Evolutionary conservation across 2,113 vertebrate genomes (phyloP), one percentile per base, ranked within the genome.

Genomic region (Otis tarda): DNA sequence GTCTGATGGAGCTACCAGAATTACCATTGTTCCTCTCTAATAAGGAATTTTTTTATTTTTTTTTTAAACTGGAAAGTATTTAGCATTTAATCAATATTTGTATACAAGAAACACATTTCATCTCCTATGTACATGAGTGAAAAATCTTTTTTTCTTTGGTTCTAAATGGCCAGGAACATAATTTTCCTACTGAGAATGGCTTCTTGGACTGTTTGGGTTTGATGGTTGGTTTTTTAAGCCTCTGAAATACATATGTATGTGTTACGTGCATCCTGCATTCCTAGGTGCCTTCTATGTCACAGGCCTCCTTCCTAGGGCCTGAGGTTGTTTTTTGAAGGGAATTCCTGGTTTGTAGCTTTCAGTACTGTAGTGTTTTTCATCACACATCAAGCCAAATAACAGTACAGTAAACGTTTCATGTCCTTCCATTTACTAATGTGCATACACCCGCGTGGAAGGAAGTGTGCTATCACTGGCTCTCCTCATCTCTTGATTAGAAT

Each of bases 401-500:
- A 80, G 30, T 67, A 18, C 28, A 30, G 21, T 25, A 52, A 75
- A 45, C 7, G 8, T 45, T 81, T 93, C 6, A 4, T 52, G 14
- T 49, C 47, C 15, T 90, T 12, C 55, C 12, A 13, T 71, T 92
- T 70, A 63, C 15, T n/a, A 47, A n/a, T 61, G 27, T 61, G 30
- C 4, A 2, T 23, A 49, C 20, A 47, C 9, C 33, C 10, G 16
- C 49, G 43, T 71, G 64, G 35, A 64, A 79, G 57, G 39, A 57
- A 4, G 0, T 1, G 0, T 0, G 0, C 13, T 86, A 4, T 85
- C 14, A 11, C 33, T 70, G n/a, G 24, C 49, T 91, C 20, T 95
- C 39, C 15, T 52, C 56, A 2, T 67, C 23, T 83, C 59, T 59
- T 12, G 4, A 2, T 61, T 53, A 63, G 61, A 74, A 15, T 80